Evolutionary conservation across 1,140 invertebrate species (phyloP), one percentile per base, ranked within the genome.

Genomic region (Lepidotrigona ventralis): DNA sequence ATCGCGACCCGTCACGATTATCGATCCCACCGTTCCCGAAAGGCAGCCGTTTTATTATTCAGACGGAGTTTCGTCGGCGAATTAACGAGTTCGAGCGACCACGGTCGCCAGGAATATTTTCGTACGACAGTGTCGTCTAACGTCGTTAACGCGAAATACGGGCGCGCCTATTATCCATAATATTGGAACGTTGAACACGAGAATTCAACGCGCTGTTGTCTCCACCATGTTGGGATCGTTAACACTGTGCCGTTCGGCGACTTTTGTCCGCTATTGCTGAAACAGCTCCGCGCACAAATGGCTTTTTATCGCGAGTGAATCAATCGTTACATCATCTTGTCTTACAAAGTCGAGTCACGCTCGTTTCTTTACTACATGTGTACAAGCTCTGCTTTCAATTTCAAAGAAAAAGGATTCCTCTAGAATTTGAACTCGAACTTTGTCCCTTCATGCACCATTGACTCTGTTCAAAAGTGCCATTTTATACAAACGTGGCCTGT

Each of bases 271-370:
- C 29, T 15, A 19, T 56, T 21, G 72, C 5, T 56, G 53, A 12
- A 58, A 39, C 54, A 21, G 12, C 21, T 11, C 2, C 12, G 21
- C 14, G 4, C 15, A 53, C 26, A 12, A 12, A 14, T 21, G 70
- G 23, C 26, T 0, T n/a, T 58, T 77, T 70, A 82, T 77, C 73
- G 54, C 23, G 79, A 5, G 33, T 6, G 53, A 77, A 82, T 82
- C 81, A 63, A 77, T 82, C 46, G 73, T 53, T 60, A 63, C 29
- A 23, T 39, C 39, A 39, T 39, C 39, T 39, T 39, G 39, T 39
- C 39, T 39, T 39, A 39, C 39, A 39, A 5, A 0, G 39, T 39
- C 39, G 39, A 39, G 39, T 39, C 39, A 39, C 39, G 39, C 39
- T 39, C 39, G 39, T 39, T 39, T 39, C 39, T 39, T 39, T 39